Evolutionary conservation across 2,888 invertebrate species (phyloP), one percentile per base, ranked within the genome.

Genomic region (Drosophila silvestris): DNA sequence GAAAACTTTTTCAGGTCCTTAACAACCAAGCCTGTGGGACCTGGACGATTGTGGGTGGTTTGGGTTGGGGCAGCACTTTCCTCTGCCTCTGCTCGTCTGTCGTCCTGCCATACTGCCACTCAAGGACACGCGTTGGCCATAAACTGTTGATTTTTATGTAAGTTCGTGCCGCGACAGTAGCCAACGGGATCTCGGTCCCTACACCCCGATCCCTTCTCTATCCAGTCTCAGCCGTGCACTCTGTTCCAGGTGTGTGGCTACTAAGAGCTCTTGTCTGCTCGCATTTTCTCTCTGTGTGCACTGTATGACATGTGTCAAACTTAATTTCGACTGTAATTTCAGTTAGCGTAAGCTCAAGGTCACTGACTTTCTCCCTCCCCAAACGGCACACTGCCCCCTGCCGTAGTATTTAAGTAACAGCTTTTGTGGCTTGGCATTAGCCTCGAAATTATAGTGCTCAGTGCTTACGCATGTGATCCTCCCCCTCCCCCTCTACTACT

Each of bases 111-210:
- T 77, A 28, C 39, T 69, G 76, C 64, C 72, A 74, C 79, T 85
- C 87, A 88, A 86, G 87, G 86, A 86, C 87, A 85, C 83, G 83
- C 84, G 81, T 76, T 70, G 71, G 67, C 68, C 86, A 89, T 90
- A 90, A 90, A 89, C 90, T 90, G 90, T 90, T 90, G 90, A 90
- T 90, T 90, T 90, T 88, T 88, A 86, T 87, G 83, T 74, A 44
- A 54, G 74, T 79, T 79, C 85, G 85, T 85, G 86, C 79, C 68
- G 74, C 71, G 74, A 70, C 64, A 66, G 72, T 51, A 64, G 54
- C 63, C 54, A 59, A 57, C 70, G 41, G 67, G 67, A 69, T 76
- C 68, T 66, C 9, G 26, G 0, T 41, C 12, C 33, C 26, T 37
- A 33, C 37, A 28, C 22, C 30, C 32, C 9, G 6, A 41, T 39